Evolutionary conservation across 2,888 invertebrate species (phyloP).

Genomic region (Mamestra brassicae): DNA sequence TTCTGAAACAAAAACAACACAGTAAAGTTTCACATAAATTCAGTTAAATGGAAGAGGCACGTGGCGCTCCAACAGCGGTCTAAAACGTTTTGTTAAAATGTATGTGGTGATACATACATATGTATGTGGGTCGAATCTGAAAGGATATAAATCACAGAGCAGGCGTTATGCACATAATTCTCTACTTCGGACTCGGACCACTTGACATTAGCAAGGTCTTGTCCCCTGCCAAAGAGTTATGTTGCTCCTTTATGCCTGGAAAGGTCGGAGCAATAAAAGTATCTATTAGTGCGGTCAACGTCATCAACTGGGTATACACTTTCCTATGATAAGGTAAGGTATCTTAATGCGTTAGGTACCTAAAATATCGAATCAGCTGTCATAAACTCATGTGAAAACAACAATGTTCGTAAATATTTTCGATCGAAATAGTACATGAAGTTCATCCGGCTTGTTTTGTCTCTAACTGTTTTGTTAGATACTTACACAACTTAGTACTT

Average conservation of each 20-base stretch:
- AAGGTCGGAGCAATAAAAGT: constrained; percentile 29
- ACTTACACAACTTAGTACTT: background rate
- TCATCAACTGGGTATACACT: background rate
- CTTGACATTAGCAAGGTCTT: constrained; percentile 86
- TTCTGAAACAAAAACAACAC: constrained; percentile 72
- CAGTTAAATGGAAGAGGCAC: constrained; percentile 67
- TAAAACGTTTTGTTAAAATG: constrained; percentile 78
- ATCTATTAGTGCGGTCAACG: background rate
- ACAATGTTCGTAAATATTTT: background rate
- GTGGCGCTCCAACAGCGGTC: constrained; percentile 71
- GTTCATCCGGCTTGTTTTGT: too few species aligned
- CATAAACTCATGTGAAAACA: background rate
- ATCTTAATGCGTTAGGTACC: background rate
- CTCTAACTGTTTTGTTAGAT: too few species aligned
- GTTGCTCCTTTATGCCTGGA: constrained; percentile 46
- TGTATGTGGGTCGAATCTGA: constrained; percentile 81
- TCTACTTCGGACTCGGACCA: constrained; percentile 79
- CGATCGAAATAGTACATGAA: background rate
- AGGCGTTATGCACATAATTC: constrained; percentile 87
- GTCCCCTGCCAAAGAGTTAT: constrained; percentile 70
- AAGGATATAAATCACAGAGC: constrained; percentile 86
- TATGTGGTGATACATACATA: constrained; percentile 77
- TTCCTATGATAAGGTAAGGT: background rate
- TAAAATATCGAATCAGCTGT: background rate
- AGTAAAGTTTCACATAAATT: constrained; percentile 72